A percentile compares a stretch with the other conserved stretches of the same genome.
These are phyloP conservation scores for Onychomys leucogaster DNA, from an alignment of 2,797 vertebrate genomes.

Conservation along the genomic window DNA sequence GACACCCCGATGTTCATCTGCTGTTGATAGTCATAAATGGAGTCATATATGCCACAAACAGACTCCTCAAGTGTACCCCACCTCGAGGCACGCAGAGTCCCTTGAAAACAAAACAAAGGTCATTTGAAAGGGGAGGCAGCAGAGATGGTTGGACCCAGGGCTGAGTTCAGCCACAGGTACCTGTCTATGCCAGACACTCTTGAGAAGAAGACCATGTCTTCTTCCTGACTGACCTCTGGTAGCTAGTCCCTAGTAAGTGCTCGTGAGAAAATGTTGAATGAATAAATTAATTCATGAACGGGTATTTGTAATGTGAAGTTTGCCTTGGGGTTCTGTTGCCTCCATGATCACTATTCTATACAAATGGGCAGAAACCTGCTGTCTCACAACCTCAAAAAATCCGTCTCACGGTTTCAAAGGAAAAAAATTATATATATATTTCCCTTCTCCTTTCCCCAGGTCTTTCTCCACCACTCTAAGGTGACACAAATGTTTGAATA, in stretches of 20 bases:
- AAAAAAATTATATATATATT: not conserved
- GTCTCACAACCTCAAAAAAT: not conserved
- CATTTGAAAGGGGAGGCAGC: not conserved
- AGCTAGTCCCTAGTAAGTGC: not conserved
- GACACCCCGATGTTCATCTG: not conserved
- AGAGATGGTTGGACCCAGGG: not conserved
- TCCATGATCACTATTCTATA: not conserved
- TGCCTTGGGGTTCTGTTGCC: not conserved
- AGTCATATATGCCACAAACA: not conserved
- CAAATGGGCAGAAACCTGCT: not conserved
- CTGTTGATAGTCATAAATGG: not conserved
- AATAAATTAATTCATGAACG: not conserved
- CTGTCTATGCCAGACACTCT: rapidly evolving
- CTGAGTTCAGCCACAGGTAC: not conserved
- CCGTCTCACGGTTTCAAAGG: not conserved
- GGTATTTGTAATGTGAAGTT: not conserved
- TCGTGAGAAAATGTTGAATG: not conserved
- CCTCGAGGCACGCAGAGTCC: not conserved
- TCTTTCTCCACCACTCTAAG: not conserved
- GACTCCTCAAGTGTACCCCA: not conserved
- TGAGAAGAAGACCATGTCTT: not conserved
- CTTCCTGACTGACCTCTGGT: not conserved
- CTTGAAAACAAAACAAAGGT: not conserved
- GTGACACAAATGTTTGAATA: not conserved
- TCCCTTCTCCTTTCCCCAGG: not conserved